Conservation (phyloP, 2,797 vertebrate genomes). For the Chelon auratus region DNA sequence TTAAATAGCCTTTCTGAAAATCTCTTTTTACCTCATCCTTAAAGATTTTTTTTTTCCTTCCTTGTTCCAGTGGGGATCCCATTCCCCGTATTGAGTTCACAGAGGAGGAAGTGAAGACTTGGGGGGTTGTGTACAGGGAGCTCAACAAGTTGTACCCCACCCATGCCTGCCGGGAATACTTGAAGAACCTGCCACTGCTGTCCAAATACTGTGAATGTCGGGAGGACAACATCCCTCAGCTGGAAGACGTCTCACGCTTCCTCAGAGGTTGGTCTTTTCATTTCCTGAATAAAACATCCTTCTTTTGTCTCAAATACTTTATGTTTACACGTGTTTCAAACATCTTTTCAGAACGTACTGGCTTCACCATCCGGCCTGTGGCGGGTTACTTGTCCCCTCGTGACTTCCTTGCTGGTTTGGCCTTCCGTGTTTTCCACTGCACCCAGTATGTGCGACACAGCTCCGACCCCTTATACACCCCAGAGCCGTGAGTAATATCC, state of each 20-base stretch:
- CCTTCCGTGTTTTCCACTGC: conserved; percentile 98
- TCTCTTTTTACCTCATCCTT: conserved; percentile 3
- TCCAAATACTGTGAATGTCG: conserved; percentile 93
- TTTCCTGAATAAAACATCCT: not conserved
- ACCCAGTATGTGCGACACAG: conserved; percentile 98
- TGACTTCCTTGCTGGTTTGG: conserved; percentile 97
- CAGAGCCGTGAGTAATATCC: conserved; percentile 91
- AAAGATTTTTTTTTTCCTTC: not conserved
- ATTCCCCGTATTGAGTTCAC: conserved; percentile 96
- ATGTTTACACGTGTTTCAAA: not conserved
- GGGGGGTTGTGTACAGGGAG: conserved; percentile 95
- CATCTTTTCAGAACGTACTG: conserved; percentile 88
- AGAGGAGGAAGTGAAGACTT: conserved; percentile 96
- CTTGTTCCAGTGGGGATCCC: conserved; percentile 87
- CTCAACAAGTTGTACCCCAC: conserved; percentile 96
- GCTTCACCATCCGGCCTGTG: conserved; percentile 96
- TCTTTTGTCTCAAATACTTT: not conserved
- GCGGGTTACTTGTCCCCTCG: conserved; percentile 96
- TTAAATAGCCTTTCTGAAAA: not conserved
- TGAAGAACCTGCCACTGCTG: conserved; percentile 96
- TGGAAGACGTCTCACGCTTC: conserved; percentile 96
- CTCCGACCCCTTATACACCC: conserved; percentile 96
- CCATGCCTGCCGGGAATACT: conserved; percentile 95
- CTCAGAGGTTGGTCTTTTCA: conserved; percentile 86
- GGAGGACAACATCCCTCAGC: conserved; percentile 97